phyloP scores from a whole-genome alignment of 1,140 invertebrate genomes.

The Battus philenor region DNA sequence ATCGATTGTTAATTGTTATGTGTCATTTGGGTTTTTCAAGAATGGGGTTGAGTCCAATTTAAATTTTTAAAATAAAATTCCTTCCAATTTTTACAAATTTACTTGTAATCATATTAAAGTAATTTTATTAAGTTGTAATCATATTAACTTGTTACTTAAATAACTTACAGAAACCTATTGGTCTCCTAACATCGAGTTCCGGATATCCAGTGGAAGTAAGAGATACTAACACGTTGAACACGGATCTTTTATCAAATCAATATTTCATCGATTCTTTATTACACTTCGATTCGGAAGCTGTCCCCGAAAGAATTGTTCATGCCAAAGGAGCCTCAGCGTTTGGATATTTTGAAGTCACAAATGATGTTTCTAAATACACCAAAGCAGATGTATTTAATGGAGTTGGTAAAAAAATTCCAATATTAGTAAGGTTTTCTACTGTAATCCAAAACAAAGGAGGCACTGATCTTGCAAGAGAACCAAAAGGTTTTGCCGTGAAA shows the following conservation, averaged over 20 bases:
- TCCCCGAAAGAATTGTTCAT: conserved; percentile 95
- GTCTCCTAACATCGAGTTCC: conserved; percentile 78
- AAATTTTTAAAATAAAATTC: too few species aligned
- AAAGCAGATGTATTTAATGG: conserved; percentile 89
- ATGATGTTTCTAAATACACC: conserved; percentile 91
- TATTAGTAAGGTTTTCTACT: conserved; percentile 83
- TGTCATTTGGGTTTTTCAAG: too few species aligned
- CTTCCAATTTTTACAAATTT: too few species aligned
- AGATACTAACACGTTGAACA: conserved; percentile 68
- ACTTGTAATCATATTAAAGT: too few species aligned
- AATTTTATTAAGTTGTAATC: too few species aligned
- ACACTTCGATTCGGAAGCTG: conserved; percentile 84
- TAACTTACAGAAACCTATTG: conserved; percentile 52
- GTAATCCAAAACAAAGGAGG: conserved; percentile 90
- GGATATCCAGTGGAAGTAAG: conserved; percentile 86
- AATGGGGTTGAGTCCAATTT: too few species aligned
- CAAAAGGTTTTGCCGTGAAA: conserved; percentile 82
- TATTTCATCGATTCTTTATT: conserved; percentile 85
- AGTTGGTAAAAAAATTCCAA: conserved; percentile 90
- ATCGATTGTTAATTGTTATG: too few species aligned
- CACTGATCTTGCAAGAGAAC: conserved; percentile 82
- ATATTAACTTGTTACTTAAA: neutral
- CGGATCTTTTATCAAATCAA: conserved; percentile 84
- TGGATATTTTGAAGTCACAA: conserved; percentile 95
- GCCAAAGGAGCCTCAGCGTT: conserved; percentile 96